These are phyloP conservation scores for Mesorhabditis sp. DNA, from an alignment of 2,888 invertebrate species.

Conservation along the genomic window DNA sequence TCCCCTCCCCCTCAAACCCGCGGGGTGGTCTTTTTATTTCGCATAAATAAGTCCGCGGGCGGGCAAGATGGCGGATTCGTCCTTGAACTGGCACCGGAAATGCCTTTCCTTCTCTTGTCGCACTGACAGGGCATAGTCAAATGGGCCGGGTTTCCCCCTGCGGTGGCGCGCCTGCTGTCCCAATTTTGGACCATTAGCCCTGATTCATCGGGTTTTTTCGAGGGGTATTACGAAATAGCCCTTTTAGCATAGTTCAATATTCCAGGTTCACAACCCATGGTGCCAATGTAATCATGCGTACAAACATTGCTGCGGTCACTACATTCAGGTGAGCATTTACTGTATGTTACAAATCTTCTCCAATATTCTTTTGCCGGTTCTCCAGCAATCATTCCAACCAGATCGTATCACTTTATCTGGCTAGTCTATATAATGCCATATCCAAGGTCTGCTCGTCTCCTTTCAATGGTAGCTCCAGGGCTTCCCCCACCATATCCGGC, in stretches of 20 bases:
- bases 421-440: too few species aligned
- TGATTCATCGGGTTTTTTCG: background rate
- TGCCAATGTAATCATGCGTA: conserved; percentile 57
- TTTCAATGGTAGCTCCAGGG: too few species aligned
- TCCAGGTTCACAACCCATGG: conserved; percentile 51
- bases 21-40: background rate
- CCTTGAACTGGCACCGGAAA: conserved; percentile 6
- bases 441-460: too few species aligned
- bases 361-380: too few species aligned
- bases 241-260: background rate
- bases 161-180: background rate
- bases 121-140: background rate
- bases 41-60: background rate
- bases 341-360: background rate
- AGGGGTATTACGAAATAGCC: background rate
- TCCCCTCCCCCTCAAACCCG: background rate
- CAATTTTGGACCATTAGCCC: conserved; percentile 1
- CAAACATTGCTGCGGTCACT: conserved; percentile 59
- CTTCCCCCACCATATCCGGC: too few species aligned
- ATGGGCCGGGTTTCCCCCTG: background rate
- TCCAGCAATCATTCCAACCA: too few species aligned
- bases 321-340: conserved; percentile 51
- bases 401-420: too few species aligned
- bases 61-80: background rate
- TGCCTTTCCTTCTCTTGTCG: background rate